phyloP scores from a whole-genome alignment of 2,888 invertebrate species.

The Apamea anceps region DNA sequence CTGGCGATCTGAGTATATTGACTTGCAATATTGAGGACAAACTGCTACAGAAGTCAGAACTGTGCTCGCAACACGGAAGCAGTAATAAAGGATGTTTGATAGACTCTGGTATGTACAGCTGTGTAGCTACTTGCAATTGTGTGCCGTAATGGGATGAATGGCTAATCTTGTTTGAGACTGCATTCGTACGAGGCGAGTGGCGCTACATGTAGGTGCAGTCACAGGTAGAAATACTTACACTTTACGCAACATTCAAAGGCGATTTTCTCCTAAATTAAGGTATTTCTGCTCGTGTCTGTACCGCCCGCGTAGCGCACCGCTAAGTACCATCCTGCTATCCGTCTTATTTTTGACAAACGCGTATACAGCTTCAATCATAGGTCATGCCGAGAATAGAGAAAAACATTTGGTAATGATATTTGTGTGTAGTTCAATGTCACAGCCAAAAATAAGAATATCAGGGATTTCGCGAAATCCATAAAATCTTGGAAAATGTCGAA shows the following conservation, averaged over 20 bases:
- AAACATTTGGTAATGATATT: background rate
- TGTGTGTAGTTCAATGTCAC: background rate
- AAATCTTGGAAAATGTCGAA: background rate
- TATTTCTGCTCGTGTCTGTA: background rate
- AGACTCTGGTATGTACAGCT: background rate
- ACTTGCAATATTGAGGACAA: conserved; percentile 35
- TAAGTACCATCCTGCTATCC: background rate
- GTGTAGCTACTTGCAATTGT: background rate
- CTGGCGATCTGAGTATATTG: conserved; percentile 32
- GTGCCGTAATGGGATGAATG: background rate
- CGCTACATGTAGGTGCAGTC: background rate
- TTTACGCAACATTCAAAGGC: background rate
- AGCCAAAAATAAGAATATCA: background rate
- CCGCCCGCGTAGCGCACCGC: background rate
- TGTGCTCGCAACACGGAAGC: background rate
- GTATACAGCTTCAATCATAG: background rate
- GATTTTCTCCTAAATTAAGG: background rate
- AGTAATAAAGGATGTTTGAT: conserved; percentile 10
- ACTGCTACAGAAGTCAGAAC: conserved; percentile 4
- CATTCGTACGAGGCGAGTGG: background rate
- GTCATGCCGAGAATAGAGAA: background rate
- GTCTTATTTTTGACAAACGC: background rate
- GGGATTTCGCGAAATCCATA: background rate
- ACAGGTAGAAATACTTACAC: too few species aligned
- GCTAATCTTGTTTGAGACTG: background rate